These are phyloP conservation scores for Epinephelus awoara DNA, from an alignment of 2,797 vertebrate species.

Conservation along the genomic window DNA sequence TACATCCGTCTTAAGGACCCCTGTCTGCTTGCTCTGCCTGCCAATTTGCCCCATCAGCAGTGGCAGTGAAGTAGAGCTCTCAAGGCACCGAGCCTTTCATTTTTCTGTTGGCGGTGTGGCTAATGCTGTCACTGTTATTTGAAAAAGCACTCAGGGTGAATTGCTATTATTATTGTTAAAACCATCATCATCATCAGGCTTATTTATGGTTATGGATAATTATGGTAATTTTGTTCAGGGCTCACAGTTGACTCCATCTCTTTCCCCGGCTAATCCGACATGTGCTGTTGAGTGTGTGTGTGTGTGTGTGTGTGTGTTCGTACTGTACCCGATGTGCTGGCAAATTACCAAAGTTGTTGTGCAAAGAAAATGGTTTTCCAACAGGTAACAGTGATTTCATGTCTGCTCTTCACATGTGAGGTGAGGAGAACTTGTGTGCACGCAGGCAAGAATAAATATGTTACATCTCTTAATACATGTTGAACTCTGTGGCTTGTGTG, in stretches of 20 bases:
- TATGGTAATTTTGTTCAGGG: constrained; percentile 80
- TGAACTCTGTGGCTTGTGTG: constrained; percentile 41
- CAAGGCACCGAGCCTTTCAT: constrained; percentile 75
- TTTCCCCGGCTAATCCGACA: constrained; percentile 64
- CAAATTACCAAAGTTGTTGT: constrained; percentile 73
- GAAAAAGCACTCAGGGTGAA: constrained; percentile 81
- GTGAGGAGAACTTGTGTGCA: constrained; percentile 33
- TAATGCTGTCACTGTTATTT: constrained; percentile 82
- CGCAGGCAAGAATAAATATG: constrained; percentile 36
- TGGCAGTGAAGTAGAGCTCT: constrained; percentile 69
- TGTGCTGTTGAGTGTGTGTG: constrained; percentile 37
- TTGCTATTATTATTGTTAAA: constrained; percentile 85
- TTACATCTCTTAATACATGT: constrained; percentile 54
- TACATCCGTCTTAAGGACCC: constrained; percentile 82
- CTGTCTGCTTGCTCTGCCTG: constrained; percentile 66
- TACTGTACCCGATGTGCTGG: constrained; percentile 39
- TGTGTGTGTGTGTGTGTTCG: constrained; percentile 39
- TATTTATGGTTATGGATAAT: constrained; percentile 83
- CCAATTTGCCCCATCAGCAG: constrained; percentile 82
- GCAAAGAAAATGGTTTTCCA: constrained; percentile 63
- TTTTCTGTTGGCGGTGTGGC: constrained; percentile 77
- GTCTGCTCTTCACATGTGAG: constrained; percentile 43
- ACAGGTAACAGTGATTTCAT: constrained; percentile 63
- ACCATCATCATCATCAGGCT: constrained; percentile 79
- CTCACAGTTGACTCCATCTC: constrained; percentile 71